These are phyloP conservation scores for Agrotis ipsilon DNA, from an alignment of 2,888 invertebrate genomes.

Conservation along the genomic window DNA sequence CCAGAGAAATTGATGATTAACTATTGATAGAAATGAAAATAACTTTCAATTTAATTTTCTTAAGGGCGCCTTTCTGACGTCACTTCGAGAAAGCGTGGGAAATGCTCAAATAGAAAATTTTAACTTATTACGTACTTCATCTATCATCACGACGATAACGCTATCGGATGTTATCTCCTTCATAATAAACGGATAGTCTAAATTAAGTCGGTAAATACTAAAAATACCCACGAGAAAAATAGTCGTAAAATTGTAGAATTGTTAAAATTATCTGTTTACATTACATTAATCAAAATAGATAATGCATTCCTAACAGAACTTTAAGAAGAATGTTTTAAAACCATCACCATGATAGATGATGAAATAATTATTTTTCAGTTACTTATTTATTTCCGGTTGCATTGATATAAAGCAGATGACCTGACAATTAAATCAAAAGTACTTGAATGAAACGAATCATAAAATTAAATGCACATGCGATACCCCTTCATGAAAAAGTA, in stretches of 20 bases:
- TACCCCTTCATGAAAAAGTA: slow-evolving; percentile 65
- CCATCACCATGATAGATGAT: background rate
- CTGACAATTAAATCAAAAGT: slow-evolving; percentile 28
- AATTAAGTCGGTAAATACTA: slow-evolving; percentile 33
- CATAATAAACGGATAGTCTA: slow-evolving; percentile 31
- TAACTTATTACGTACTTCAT: background rate
- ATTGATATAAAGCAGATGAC: slow-evolving; percentile 54
- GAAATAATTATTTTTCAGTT: background rate
- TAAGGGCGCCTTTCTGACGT: slow-evolving; percentile 3
- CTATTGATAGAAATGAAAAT: slow-evolving; percentile 9
- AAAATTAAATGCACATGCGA: slow-evolving; percentile 67
- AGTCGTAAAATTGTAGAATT: too few relatives aligned
- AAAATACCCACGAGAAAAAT: slow-evolving; percentile 17
- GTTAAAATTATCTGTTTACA: background rate
- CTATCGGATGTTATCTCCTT: slow-evolving; percentile 41
- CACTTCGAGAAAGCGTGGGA: slow-evolving; percentile 18
- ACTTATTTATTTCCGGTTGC: slow-evolving; percentile 16
- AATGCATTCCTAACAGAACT: background rate
- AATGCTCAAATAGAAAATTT: slow-evolving; percentile 14
- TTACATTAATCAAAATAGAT: slow-evolving; percentile 8
- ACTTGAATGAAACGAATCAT: slow-evolving; percentile 59
- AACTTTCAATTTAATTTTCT: background rate
- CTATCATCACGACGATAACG: slow-evolving; percentile 11
- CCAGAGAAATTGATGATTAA: background rate
- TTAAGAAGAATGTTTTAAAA: background rate